Evolutionary conservation across 30 jellyfish, hydroid and myxozoan species (phyloP).

Genomic region (Catostylus mosaicus): DNA sequence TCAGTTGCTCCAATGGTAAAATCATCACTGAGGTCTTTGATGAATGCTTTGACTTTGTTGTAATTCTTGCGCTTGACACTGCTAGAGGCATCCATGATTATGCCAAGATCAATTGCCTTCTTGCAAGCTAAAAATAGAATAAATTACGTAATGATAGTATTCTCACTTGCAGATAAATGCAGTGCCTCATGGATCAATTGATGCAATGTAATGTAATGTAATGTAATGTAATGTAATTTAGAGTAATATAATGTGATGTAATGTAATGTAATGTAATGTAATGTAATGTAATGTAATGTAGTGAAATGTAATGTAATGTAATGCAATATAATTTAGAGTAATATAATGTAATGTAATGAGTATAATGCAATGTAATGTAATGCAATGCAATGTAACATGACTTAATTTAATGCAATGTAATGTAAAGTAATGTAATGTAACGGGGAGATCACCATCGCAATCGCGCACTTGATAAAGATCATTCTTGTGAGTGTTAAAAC

Average conservation of each 20-base stretch:
- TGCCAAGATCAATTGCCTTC: slow-evolving; percentile 82
- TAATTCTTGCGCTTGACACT: slow-evolving; percentile 82
- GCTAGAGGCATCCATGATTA: slow-evolving; percentile 87
- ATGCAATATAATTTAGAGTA: not conserved
- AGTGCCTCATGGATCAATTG: too few species aligned
- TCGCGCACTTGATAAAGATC: too few species aligned
- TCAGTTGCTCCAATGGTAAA: slow-evolving; percentile 67
- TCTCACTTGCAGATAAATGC: too few species aligned
- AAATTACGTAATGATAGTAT: too few species aligned
- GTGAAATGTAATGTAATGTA: slow-evolving; percentile 17
- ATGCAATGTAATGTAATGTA: not conserved
- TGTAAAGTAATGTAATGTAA: too few species aligned
- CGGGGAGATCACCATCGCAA: too few species aligned
- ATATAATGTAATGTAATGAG: not conserved
- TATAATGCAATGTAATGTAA: too few species aligned
- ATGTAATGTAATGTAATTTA: too few species aligned
- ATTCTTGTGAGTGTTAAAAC: too few species aligned
- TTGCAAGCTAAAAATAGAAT: slow-evolving; percentile 82
- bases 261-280: slow-evolving; percentile 17
- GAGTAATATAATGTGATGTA: too few species aligned
- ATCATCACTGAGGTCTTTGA: slow-evolving; percentile 71
- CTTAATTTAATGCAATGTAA: too few species aligned
- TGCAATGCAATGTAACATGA: too few species aligned
- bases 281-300: slow-evolving; percentile 20
- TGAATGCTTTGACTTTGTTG: slow-evolving; percentile 64